Evolutionary conservation across 2,888 invertebrate species (phyloP), one percentile per base, ranked within the genome.

Genomic region (Hypsopygia costalis): DNA sequence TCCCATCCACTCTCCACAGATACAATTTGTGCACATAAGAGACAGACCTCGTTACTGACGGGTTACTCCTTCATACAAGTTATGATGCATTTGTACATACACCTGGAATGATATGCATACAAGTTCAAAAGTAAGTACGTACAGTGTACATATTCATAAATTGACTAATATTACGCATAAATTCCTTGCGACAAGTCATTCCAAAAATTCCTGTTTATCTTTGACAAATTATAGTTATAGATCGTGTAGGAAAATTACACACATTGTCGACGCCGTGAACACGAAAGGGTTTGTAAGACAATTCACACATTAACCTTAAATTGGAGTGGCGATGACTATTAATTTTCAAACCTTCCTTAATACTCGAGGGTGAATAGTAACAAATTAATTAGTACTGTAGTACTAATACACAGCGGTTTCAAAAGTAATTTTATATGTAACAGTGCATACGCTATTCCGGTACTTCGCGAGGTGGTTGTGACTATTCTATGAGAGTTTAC

Each of bases 361-460:
- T 57, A 52, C 46, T 55, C 47, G 52, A 62, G 46, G 32, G 59
- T 57, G 67, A 65, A 66, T 56, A 46, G 44, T 57, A 65, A 60
- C 46, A 16, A 37, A 49, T 40, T 40, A 21, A 32, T n/a, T 39
- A 39, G 32, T 43, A 59, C 52, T 49, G 58, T 54, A 58, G 55
- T 51, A 73, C 73, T 76, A 74, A 74, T 70, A 45, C 36, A 47
- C 51, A 43, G 40, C 27, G 46, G 36, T 37, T 34, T 44, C 49
- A 43, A 47, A 52, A 46, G 55, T 67, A 69, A 68, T 71, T 73
- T 71, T 72, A 72, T 73, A 62, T 44, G 61, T 69, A 70, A 64
- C 69, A 72, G 70, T 71, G 70, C 73, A 61, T 60, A 58, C 47
- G 44, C 41, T 47, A 37, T 51, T 51, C 46, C 54, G 52, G 56